These are phyloP conservation scores for Rhagologus leucostigma DNA, from an alignment of 2,113 vertebrate species.

Conservation along the genomic window DNA sequence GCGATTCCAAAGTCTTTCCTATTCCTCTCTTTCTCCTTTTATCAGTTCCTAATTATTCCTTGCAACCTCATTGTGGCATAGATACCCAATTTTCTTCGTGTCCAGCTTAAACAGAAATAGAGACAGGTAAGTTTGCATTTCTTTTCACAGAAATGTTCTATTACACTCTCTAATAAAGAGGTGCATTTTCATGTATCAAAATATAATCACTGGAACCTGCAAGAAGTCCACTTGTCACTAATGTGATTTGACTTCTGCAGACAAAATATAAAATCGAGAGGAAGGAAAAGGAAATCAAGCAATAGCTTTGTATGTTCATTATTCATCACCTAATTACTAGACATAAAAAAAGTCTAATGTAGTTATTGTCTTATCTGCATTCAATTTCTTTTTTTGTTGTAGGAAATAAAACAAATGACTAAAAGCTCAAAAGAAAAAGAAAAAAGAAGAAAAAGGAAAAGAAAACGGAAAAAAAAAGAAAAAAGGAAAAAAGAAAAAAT, in stretches of 20 bases:
- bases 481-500: accelerated
- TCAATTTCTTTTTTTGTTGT: background rate
- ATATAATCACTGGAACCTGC: background rate
- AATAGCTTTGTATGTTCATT: background rate
- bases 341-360: background rate
- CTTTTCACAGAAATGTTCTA: background rate
- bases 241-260: background rate
- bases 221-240: background rate
- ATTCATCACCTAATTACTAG: background rate
- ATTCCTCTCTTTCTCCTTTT: background rate
- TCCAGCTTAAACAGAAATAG: background rate
- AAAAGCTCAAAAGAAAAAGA: background rate
- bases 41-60: background rate
- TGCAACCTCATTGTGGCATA: background rate
- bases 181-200: background rate
- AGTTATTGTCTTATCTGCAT: background rate
- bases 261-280: background rate
- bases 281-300: background rate
- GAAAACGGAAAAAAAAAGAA: accelerated
- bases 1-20: background rate
- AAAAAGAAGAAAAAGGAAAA: too few relatives aligned
- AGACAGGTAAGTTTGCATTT: background rate
- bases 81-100: background rate
- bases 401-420: background rate
- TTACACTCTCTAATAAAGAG: background rate